Evolutionary conservation across 2,888 invertebrate species (phyloP).

Genomic region (Escarpia spicata): DNA sequence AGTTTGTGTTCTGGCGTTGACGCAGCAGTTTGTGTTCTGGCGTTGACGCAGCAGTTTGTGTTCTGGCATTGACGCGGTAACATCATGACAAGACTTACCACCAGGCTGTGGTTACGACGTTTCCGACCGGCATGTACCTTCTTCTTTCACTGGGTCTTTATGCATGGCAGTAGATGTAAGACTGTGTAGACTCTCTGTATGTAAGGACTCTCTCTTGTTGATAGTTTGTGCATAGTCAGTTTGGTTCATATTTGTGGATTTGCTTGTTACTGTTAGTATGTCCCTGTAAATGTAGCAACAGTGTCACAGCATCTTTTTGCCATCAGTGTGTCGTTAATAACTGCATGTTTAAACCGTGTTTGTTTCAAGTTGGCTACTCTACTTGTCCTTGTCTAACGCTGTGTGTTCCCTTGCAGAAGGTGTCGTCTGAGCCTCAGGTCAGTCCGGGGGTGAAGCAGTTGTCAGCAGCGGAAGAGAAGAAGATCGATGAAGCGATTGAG

Average conservation of each 20-base stretch:
- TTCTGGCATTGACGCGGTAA: background rate
- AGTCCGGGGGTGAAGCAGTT: conserved; percentile 80
- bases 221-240: background rate
- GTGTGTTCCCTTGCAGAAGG: conserved; percentile 5
- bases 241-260: background rate
- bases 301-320: background rate
- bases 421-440: background rate
- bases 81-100: background rate
- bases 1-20: background rate
- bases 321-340: background rate
- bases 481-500: conserved; percentile 90
- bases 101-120: background rate
- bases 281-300: background rate
- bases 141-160: background rate
- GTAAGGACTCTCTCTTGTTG: background rate
- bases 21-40: too few species aligned
- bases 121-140: background rate
- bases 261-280: background rate
- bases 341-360: too few species aligned
- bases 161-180: background rate
- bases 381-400: background rate
- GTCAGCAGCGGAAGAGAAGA: conserved; percentile 90
- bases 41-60: background rate
- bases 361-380: too few species aligned
- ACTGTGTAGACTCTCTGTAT: background rate